phyloP scores from a whole-genome alignment of 2,888 invertebrate species.

The Microchrysa polita region DNA sequence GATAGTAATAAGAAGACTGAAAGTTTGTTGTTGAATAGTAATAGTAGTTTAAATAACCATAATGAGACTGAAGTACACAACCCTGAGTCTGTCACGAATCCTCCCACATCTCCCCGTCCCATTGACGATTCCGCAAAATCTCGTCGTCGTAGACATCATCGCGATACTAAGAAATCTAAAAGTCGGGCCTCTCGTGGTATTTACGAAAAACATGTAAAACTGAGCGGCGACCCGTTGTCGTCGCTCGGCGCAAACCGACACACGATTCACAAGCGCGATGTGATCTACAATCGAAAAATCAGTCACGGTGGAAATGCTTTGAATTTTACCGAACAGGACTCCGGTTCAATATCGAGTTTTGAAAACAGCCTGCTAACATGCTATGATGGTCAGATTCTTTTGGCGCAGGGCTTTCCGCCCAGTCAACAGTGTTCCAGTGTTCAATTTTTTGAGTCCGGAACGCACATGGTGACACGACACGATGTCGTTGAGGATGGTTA shows the following conservation, averaged over 20 bases:
- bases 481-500: constrained; percentile 81
- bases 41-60: constrained; percentile 44
- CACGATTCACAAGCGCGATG: constrained; percentile 58
- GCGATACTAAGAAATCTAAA: background rate
- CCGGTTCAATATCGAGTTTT: constrained; percentile 82
- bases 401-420: constrained; percentile 76
- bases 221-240: constrained; percentile 38
- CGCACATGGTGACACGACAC: constrained; percentile 75
- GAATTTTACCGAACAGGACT: constrained; percentile 69
- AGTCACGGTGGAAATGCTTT: constrained; percentile 78
- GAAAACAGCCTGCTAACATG: constrained; percentile 80
- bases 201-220: constrained; percentile 12
- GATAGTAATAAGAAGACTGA: constrained; percentile 46
- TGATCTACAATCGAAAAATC: constrained; percentile 76
- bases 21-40: constrained; percentile 45
- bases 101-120: background rate
- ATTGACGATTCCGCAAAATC: background rate
- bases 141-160: constrained; percentile 45
- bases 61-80: constrained; percentile 52
- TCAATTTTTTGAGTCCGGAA: constrained; percentile 74
- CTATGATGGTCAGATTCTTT: constrained; percentile 79
- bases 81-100: constrained; percentile 30
- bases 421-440: constrained; percentile 75
- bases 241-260: background rate
- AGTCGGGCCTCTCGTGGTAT: constrained; percentile 22